A percentile compares a stretch with the other conserved stretches of the same genome.
These are phyloP conservation scores for Vannuccia rotundouncinata DNA, from an alignment of 2,888 invertebrate species.

Conservation along the genomic window DNA sequence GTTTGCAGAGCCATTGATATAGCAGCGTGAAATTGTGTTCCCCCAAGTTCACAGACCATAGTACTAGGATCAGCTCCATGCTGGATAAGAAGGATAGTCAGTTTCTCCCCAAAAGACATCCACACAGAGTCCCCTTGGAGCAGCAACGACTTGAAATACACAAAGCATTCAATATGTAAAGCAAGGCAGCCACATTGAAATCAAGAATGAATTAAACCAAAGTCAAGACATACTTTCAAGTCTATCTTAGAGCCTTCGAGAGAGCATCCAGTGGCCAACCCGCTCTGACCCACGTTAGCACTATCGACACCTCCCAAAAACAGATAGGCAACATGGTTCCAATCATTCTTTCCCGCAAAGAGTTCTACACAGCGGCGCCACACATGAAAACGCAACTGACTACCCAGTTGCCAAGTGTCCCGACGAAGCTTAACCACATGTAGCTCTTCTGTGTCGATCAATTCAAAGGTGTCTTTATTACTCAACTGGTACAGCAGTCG, in stretches of 20 bases:
- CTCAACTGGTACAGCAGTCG: not conserved
- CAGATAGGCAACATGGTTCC: not conserved
- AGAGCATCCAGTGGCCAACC: not conserved
- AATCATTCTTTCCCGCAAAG: not conserved
- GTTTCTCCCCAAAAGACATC: not conserved
- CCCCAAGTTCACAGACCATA: constrained; percentile 14
- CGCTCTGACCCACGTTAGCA: not conserved
- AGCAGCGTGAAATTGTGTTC: constrained; percentile 19
- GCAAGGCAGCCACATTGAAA: too few relatives aligned
- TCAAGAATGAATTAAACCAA: too few relatives aligned
- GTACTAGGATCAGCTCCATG: not conserved
- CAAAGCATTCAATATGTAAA: too few relatives aligned
- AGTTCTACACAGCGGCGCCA: not conserved
- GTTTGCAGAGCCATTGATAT: not conserved
- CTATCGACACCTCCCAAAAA: not conserved
- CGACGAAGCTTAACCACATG: not conserved
- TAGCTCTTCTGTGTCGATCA: not conserved
- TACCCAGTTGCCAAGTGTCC: not conserved
- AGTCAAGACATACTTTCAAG: not conserved
- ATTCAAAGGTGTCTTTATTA: not conserved
- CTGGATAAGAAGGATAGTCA: not conserved
- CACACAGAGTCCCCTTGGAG: not conserved
- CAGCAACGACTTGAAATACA: too few relatives aligned
- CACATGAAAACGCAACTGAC: not conserved
- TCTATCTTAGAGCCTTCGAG: not conserved